A percentile compares a stretch with the other conserved stretches of the same genome.
Conservation (phyloP, 2,888 invertebrate genomes). For the Mesopsocus fuscifrons region DNA sequence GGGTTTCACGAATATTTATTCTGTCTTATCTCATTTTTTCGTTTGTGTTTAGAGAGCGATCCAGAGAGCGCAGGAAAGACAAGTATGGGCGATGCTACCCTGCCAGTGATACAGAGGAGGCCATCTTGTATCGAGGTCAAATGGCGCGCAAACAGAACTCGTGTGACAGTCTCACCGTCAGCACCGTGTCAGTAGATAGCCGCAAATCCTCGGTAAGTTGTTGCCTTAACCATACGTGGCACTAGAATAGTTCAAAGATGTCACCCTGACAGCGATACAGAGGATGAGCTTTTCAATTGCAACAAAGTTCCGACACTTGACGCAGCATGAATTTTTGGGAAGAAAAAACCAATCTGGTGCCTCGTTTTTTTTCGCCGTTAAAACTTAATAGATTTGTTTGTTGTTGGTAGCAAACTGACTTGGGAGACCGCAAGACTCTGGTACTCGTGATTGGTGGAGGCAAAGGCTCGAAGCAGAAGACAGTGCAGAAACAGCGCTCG, state of each 20-base stretch:
- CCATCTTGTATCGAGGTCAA: constrained; percentile 15
- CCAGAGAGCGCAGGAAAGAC: constrained; percentile 7
- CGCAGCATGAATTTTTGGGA: too few species aligned
- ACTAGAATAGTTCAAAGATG: too few species aligned
- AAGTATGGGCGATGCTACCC: constrained; percentile 8
- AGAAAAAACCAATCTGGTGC: too few species aligned
- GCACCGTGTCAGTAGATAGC: constrained; percentile 31
- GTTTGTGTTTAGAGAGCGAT: too few species aligned
- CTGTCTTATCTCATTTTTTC: too few species aligned
- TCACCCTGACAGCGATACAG: constrained; percentile 16
- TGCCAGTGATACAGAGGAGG: constrained; percentile 19
- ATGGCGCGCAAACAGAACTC: constrained; percentile 25
- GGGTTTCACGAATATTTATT: too few species aligned
- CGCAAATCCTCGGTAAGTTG: constrained; percentile 30
- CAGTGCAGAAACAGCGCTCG: constrained; percentile 38
- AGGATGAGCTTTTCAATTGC: constrained; percentile 19
- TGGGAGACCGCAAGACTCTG: constrained; percentile 27
- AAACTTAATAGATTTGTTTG: too few species aligned
- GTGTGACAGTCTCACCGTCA: constrained; percentile 31
- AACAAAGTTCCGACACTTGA: too few species aligned
- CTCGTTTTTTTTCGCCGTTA: too few species aligned
- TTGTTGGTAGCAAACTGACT: constrained; percentile 16
- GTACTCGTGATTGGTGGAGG: constrained; percentile 28
- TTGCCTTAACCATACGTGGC: too few species aligned
- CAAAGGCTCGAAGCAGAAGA: constrained; percentile 15